Evolutionary conservation across 2,888 invertebrate genomes (phyloP).

Genomic region (Andrena camellia): DNA sequence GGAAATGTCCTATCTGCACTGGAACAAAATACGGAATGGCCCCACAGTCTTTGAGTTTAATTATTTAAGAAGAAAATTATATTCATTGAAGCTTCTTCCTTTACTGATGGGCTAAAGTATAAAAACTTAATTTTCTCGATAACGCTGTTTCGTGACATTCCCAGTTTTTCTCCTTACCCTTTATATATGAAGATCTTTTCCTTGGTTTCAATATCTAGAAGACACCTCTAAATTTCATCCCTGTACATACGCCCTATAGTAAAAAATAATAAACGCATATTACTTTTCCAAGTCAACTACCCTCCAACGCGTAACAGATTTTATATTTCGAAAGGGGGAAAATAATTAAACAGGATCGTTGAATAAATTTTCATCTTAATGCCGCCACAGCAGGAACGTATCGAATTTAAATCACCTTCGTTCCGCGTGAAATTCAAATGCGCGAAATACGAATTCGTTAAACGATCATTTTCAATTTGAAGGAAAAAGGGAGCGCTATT

Average conservation of each 20-base stretch:
- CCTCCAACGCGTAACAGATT: slow-evolving; percentile 4
- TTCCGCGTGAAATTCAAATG: slow-evolving; percentile 16
- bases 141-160: too few species aligned
- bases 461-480: slow-evolving; percentile 22
- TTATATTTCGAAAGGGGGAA: slow-evolving; percentile 1
- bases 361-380: slow-evolving; percentile 49
- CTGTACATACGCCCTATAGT: not conserved
- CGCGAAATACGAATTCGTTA: slow-evolving; percentile 23
- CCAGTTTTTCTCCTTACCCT: too few species aligned
- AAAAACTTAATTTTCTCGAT: too few species aligned
- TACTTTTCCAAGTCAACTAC: not conserved
- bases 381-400: not conserved
- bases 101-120: too few species aligned
- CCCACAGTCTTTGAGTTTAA: too few species aligned
- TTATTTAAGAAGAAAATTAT: too few species aligned
- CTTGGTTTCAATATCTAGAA: too few species aligned
- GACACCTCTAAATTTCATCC: not conserved
- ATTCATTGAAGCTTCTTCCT: too few species aligned
- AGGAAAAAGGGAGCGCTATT: not conserved
- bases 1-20: too few species aligned
- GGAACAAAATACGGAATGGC: too few species aligned
- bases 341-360: slow-evolving; percentile 50
- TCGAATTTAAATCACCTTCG: slow-evolving; percentile 50
- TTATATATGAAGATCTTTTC: too few species aligned
- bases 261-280: not conserved